phyloP scores from a whole-genome alignment of 2,888 invertebrate species.

The Ormyrus nitidulus region DNA sequence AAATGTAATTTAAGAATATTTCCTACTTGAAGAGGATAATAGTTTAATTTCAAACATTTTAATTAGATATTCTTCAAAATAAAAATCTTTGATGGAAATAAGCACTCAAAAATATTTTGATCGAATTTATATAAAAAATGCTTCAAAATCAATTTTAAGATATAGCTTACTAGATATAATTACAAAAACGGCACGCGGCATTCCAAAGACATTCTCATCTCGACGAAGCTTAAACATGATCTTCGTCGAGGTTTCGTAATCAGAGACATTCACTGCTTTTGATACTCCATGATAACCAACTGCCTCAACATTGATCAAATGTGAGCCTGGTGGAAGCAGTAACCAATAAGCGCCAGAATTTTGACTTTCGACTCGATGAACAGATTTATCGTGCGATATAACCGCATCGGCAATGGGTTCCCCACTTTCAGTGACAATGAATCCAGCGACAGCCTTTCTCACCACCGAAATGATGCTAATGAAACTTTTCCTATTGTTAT shows the following conservation, averaged over 20 bases:
- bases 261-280: conserved; percentile 75
- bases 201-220: conserved; percentile 83
- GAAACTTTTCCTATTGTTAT: conserved; percentile 67
- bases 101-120: neutral
- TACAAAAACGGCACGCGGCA: conserved; percentile 87
- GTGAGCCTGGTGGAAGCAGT: conserved; percentile 72
- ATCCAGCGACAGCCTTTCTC: conserved; percentile 67
- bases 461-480: conserved; percentile 65
- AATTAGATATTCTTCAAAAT: neutral
- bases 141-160: neutral
- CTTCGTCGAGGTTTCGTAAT: conserved; percentile 62
- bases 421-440: conserved; percentile 65
- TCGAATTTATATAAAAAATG: neutral
- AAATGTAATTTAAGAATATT: too few relatives aligned
- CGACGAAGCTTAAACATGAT: conserved; percentile 82
- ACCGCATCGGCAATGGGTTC: conserved; percentile 67
- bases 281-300: conserved; percentile 79
- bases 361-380: conserved; percentile 64
- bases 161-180: conserved; percentile 80
- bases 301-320: conserved; percentile 78
- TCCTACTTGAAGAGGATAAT: too few relatives aligned
- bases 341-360: conserved; percentile 71
- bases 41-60: too few relatives aligned
- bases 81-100: neutral
- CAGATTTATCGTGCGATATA: conserved; percentile 67